These are phyloP conservation scores for Oedothorax gibbosus DNA, from an alignment of 1,140 invertebrate genomes.

Conservation along the genomic window DNA sequence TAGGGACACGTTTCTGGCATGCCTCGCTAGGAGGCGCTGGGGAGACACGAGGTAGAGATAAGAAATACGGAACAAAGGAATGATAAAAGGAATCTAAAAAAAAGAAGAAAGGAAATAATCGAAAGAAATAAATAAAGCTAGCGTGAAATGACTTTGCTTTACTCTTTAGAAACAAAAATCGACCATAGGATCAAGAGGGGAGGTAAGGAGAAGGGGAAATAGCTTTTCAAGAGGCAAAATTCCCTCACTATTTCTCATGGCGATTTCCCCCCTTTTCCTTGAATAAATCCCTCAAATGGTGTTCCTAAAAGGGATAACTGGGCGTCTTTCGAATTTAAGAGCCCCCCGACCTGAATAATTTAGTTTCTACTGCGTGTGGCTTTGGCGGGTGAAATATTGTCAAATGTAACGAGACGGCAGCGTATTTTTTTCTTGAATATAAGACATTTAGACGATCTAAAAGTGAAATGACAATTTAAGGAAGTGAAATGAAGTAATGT, in stretches of 20 bases:
- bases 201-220: conserved; percentile 3
- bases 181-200: conserved; percentile 4
- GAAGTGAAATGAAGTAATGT: too few species aligned
- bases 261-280: conserved; percentile 1
- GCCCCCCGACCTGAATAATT: neutral
- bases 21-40: too few species aligned
- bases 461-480: too few species aligned
- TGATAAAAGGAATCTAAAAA: neutral
- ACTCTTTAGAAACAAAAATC: conserved; percentile 43
- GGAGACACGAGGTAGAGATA: too few species aligned
- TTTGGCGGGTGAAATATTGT: neutral
- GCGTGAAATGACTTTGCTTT: conserved; percentile 52
- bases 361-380: neutral
- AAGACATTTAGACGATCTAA: too few species aligned
- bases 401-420: neutral
- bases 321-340: neutral
- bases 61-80: too few species aligned
- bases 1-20: too few species aligned
- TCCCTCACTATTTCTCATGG: conserved; percentile 12
- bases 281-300: conserved; percentile 10
- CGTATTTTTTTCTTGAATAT: neutral
- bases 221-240: conserved; percentile 18
- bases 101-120: conserved; percentile 14
- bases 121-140: conserved; percentile 45
- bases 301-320: conserved; percentile 20